Percentiles rank a stretch among this genome's conserved stretches.
Evolutionary conservation across 2,113 vertebrate species (phyloP).

Genomic region (Setophaga coronata): DNA sequence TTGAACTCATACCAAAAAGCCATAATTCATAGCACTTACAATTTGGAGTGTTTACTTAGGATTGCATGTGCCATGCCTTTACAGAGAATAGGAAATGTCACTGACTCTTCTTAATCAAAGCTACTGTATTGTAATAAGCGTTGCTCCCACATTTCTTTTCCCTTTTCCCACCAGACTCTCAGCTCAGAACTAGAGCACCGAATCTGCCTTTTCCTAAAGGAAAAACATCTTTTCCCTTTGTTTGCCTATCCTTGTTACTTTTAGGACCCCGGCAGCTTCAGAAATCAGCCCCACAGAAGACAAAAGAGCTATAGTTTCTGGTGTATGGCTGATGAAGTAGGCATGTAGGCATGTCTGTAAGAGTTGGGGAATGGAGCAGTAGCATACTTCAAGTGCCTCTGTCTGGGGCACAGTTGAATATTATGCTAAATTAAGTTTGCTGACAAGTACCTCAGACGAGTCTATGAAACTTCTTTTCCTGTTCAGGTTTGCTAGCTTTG

Average conservation of each 20-base stretch:
- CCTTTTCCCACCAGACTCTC: background rate
- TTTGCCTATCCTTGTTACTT: background rate
- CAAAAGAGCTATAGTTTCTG: background rate
- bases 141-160: background rate
- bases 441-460: background rate
- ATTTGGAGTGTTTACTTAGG: background rate
- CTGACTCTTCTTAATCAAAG: background rate
- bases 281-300: background rate
- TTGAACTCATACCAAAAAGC: background rate
- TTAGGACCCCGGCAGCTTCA: background rate
- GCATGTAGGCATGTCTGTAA: background rate
- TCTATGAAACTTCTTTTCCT: background rate
- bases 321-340: background rate
- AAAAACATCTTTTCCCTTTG: background rate
- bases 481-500: slow-evolving; percentile 2
- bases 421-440: background rate
- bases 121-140: background rate
- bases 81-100: background rate
- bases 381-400: background rate
- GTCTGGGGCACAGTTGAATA: background rate
- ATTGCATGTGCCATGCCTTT: background rate
- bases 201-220: background rate
- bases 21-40: background rate
- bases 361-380: background rate
- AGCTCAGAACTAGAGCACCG: background rate